A percentile compares a stretch with the other conserved stretches of the same genome.
phyloP scores from a whole-genome alignment of 2,113 vertebrate species.

The Tragelaphus scriptus region DNA sequence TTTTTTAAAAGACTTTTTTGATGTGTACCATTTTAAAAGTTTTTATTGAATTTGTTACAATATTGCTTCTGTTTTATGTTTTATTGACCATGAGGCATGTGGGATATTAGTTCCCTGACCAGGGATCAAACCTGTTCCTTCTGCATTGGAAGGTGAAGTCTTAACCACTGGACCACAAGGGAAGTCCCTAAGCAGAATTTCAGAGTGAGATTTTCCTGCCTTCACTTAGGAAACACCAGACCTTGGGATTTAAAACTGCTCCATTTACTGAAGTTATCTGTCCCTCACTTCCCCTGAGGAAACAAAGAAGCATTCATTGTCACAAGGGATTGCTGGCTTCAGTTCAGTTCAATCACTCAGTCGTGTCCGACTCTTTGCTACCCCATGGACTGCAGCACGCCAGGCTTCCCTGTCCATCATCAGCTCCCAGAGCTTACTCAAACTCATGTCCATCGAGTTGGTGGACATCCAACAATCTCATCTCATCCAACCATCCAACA shows the following conservation, averaged over 20 bases:
- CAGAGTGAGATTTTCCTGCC: background rate
- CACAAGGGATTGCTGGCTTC: background rate
- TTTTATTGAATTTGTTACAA: background rate
- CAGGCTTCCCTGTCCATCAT: background rate
- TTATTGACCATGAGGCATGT: background rate
- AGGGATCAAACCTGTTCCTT: background rate
- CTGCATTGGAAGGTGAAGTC: background rate
- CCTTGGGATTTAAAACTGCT: background rate
- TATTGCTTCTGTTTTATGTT: background rate
- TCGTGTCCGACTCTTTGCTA: rapidly evolving
- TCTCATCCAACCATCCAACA: background rate
- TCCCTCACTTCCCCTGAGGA: background rate
- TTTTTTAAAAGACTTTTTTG: background rate
- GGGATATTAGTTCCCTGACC: background rate
- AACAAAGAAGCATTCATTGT: background rate
- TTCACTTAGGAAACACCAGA: background rate
- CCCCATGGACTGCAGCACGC: rapidly evolving
- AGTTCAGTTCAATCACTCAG: background rate
- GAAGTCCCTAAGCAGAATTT: background rate
- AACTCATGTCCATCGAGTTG: background rate
- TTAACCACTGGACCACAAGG: background rate
- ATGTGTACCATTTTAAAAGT: background rate
- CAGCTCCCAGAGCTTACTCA: background rate
- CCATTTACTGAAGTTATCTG: background rate
- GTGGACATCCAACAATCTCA: background rate